These are phyloP conservation scores for Phoenicopterus ruber DNA, from an alignment of 2,113 vertebrate species.

Conservation along the genomic window DNA sequence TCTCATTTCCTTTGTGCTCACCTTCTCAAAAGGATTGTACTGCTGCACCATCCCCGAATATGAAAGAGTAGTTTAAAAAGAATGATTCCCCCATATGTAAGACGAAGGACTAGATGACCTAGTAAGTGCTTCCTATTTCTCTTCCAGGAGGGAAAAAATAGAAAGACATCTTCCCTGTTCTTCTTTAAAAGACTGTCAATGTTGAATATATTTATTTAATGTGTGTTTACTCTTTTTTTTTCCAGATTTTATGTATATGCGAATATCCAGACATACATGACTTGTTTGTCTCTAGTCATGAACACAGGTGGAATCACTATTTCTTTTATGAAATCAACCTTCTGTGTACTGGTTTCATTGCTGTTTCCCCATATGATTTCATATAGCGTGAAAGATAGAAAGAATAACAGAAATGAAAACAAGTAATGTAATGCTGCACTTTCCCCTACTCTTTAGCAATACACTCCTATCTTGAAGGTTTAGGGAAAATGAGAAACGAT, in stretches of 20 bases:
- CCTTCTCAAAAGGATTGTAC: not conserved
- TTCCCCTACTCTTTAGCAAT: not conserved
- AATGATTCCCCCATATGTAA: not conserved
- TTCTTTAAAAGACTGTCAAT: not conserved
- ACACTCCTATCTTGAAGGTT: not conserved
- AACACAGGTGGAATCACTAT: not conserved
- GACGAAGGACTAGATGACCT: not conserved
- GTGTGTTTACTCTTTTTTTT: accelerated
- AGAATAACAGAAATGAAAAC: not conserved
- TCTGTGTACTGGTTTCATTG: not conserved
- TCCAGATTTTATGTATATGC: not conserved
- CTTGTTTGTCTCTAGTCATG: not conserved
- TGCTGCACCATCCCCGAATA: not conserved
- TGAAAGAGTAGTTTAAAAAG: not conserved
- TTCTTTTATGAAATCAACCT: not conserved
- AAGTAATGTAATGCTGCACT: not conserved
- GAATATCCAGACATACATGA: not conserved
- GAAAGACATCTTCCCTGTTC: not conserved
- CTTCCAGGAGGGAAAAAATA: not conserved
- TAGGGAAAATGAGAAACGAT: not conserved
- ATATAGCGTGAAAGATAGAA: not conserved
- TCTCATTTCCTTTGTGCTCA: not conserved
- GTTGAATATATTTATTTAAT: not conserved
- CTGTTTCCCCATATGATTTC: not conserved
- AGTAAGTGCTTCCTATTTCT: not conserved